Evolutionary conservation across 2,797 vertebrate genomes (phyloP).

Genomic region (Onychomys torridus): DNA sequence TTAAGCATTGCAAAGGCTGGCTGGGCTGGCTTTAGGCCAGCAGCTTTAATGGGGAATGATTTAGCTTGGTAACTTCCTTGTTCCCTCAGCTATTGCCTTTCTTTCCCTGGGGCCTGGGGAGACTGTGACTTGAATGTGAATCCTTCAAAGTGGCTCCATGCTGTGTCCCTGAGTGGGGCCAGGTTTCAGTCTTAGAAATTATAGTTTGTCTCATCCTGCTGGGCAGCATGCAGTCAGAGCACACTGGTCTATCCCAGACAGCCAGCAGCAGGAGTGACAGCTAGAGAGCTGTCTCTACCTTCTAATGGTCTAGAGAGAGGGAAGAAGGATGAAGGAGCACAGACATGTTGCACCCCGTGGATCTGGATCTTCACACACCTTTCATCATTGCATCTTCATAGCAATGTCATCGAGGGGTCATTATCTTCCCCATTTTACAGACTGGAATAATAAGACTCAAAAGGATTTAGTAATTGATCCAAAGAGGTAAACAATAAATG

Average conservation of each 20-base stretch:
- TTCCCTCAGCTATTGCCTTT: constrained; percentile 42
- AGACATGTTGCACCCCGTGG: constrained; percentile 47
- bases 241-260: not conserved
- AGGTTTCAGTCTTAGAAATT: constrained; percentile 61
- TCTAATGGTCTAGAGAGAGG: constrained; percentile 78
- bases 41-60: constrained; percentile 50
- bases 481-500: constrained; percentile 27
- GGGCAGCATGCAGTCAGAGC: not conserved
- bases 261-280: constrained; percentile 65
- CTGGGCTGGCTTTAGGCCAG: constrained; percentile 27
- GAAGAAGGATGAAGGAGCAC: constrained; percentile 68
- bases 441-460: constrained; percentile 27
- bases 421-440: constrained; percentile 63
- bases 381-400: constrained; percentile 10
- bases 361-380: constrained; percentile 38
- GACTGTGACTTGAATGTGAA: constrained; percentile 42
- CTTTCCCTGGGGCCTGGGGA: constrained; percentile 29
- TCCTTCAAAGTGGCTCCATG: constrained; percentile 58
- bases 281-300: constrained; percentile 69
- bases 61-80: constrained; percentile 55
- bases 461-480: constrained; percentile 42
- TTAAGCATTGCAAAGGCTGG: constrained; percentile 25
- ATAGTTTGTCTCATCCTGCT: constrained; percentile 62
- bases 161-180: constrained; percentile 54
- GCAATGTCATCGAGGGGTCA: not conserved